Conservation (phyloP, 2,797 vertebrate species). For the Cyprinella venusta region DNA sequence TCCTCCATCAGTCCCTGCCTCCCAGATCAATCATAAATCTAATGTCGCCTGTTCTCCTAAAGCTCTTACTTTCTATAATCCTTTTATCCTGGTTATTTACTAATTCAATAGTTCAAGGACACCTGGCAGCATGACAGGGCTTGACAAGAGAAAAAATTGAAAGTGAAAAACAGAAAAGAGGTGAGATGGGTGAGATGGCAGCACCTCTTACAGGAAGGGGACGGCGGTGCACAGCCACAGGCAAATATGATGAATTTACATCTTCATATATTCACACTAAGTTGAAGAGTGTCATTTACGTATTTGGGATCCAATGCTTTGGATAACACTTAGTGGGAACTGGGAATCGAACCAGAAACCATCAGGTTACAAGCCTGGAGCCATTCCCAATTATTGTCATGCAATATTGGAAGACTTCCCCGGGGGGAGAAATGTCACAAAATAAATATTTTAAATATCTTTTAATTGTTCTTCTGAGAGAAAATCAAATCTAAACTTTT, state of each 20-base stretch:
- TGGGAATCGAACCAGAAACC: neutral
- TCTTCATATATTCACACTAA: neutral
- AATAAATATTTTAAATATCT: neutral
- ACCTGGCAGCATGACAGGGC: constrained; percentile 23
- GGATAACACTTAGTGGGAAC: neutral
- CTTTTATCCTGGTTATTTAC: constrained; percentile 57
- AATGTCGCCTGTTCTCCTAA: constrained; percentile 51
- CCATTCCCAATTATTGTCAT: neutral
- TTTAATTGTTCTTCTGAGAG: neutral
- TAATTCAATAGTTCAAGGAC: constrained; percentile 53
- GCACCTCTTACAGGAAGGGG: constrained; percentile 28
- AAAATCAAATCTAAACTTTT: neutral
- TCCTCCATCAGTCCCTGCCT: constrained; percentile 44
- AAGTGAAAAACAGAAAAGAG: constrained; percentile 37
- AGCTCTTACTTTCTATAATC: constrained; percentile 52
- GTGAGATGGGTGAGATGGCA: constrained; percentile 53
- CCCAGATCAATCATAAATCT: constrained; percentile 60
- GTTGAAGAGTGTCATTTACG: neutral
- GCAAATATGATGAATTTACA: constrained; percentile 49
- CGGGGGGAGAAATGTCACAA: neutral
- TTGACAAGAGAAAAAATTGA: constrained; percentile 38
- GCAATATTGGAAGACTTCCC: neutral
- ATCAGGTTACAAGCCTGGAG: neutral
- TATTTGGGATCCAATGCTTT: neutral
- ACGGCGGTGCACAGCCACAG: neutral